These are phyloP conservation scores for Mastacembelus armatus DNA, from an alignment of 2,797 vertebrate genomes.

Conservation along the genomic window DNA sequence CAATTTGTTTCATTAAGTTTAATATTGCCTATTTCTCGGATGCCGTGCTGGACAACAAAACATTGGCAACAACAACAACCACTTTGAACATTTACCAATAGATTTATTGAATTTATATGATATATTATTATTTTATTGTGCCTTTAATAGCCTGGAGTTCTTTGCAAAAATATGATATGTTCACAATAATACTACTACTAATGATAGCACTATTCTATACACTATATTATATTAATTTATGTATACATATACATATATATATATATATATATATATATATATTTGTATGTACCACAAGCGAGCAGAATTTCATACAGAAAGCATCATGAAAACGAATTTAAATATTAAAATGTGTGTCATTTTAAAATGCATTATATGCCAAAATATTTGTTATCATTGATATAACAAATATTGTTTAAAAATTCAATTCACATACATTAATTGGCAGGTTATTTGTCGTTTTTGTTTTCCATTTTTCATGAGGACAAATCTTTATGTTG, in stretches of 20 bases:
- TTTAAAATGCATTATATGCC: conserved; percentile 24
- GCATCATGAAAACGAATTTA: conserved; percentile 52
- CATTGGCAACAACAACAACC: conserved; percentile 23
- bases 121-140: conserved; percentile 68
- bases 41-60: conserved; percentile 20
- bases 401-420: conserved; percentile 6
- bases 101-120: conserved; percentile 72
- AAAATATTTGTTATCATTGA: conserved; percentile 12
- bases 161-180: conserved; percentile 61
- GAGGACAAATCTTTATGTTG: neutral
- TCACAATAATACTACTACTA: conserved; percentile 52
- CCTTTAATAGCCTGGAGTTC: conserved; percentile 41
- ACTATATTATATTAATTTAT: conserved; percentile 81
- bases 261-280: neutral
- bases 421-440: conserved; percentile 10
- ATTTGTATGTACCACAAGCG: conserved; percentile 81
- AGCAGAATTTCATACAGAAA: conserved; percentile 67
- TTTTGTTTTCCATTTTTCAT: conserved; percentile 7
- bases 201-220: conserved; percentile 66
- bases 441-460: neutral
- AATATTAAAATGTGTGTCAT: conserved; percentile 33
- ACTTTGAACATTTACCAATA: conserved; percentile 52
- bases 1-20: neutral
- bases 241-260: conserved; percentile 49
- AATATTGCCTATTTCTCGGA: conserved; percentile 8